Base-by-base conservation (phyloP, 2,888 invertebrate species). In the Marasmarcha lunaedactyla region DNA sequence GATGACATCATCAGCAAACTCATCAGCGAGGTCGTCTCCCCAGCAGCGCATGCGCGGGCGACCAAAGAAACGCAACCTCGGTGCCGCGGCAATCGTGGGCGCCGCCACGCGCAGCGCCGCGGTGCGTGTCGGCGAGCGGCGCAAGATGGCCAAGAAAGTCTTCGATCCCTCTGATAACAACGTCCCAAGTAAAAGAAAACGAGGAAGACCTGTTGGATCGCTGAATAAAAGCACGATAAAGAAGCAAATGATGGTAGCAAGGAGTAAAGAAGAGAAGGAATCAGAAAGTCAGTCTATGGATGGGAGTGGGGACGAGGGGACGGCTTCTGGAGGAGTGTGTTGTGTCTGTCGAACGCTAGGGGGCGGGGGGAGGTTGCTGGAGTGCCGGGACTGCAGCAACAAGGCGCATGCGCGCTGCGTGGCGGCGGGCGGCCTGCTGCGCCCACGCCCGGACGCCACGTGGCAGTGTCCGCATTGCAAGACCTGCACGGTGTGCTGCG, bases 391-490 rank as follows among this genome's bases (percentile, higher is more conserved):
- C 62, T 91, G 91, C 51, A 90, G 87, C 42, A 89, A 89, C 48
- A 88, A 90, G 85, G 91, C 89, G 36, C 91, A 91, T 64, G 83
- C 87, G 12, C 87, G 85, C 45, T 92, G 91, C 54, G 83, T 91
- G 35, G 89, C 89, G 54, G 84, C 87, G 36, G 89, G 89, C 9
- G 87, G 89, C 52, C 84, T 89, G 63, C 65, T 88, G 35, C 87
- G 89, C 59, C 84, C 88, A 49, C 72, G 86, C 36, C 87, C 87
- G 33, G 88, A 89, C 49, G 88, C 87, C 49, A 88, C 89, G 20
- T 97, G 94, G 93, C 94, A 94, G 55, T 97, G 97, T 63, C 91
- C 92, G 38, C 91, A 93, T 59, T 97, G 96, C 58, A 95, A 94
- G 70, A 92, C 89, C 9, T 97, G 97, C 70, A 88, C 88, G 35